Percentiles rank a stretch among this genome's conserved stretches.
Evolutionary conservation across 35 echinoderm and acorn worm genomes (phyloP).

Genomic region (Hemicentrotus pulcherrimus): DNA sequence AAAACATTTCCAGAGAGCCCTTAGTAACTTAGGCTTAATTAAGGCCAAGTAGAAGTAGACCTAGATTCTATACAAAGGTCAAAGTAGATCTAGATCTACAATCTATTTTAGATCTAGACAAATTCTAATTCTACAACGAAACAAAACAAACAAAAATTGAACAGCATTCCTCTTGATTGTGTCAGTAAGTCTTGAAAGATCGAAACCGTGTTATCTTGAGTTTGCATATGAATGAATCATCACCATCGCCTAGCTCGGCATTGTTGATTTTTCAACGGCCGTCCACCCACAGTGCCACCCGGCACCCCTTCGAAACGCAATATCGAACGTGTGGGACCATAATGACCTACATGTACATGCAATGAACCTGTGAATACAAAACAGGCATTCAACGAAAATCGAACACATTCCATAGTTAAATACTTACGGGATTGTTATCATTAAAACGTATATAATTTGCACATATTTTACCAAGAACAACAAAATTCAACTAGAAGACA

Average conservation of each 20-base stretch:
- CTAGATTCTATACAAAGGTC: no score
- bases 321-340: neutral
- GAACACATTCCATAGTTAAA: neutral
- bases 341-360: neutral
- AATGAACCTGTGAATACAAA: neutral
- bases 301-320: neutral
- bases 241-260: neutral
- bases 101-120: no score
- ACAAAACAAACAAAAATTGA: no score
- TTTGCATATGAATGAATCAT: conserved; percentile 13
- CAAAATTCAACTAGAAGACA: neutral
- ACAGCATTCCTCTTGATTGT: neutral
- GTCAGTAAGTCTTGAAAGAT: neutral
- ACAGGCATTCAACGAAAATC: neutral
- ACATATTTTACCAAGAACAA: no score
- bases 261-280: neutral
- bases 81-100: no score
- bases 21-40: no score
- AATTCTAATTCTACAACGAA: no score
- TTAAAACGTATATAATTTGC: neutral
- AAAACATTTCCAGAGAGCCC: no score
- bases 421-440: neutral
- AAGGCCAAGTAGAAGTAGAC: no score
- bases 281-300: no score
- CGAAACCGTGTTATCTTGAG: neutral